phyloP scores from a whole-genome alignment of 2,888 invertebrate species.

The Drosophila neotestacea region DNA sequence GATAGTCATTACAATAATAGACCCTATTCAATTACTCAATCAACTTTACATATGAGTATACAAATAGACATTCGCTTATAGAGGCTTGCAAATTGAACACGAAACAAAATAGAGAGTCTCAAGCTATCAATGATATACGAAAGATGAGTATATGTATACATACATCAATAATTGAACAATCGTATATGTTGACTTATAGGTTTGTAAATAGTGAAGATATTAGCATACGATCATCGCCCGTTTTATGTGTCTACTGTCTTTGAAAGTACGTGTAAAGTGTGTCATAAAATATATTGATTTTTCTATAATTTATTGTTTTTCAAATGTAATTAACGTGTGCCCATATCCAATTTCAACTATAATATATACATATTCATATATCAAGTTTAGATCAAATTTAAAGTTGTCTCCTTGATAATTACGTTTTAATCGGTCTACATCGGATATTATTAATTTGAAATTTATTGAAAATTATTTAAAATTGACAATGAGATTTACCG shows the following conservation, averaged over 20 bases:
- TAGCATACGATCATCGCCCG: background rate
- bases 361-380: background rate
- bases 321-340: background rate
- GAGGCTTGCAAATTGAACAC: conserved; percentile 13
- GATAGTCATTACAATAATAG: background rate
- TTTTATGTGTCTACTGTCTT: background rate
- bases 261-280: conserved; percentile 6
- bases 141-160: background rate
- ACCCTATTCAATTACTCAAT: conserved; percentile 2
- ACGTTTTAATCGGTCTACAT: too few species aligned
- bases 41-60: background rate
- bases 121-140: background rate
- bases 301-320: background rate
- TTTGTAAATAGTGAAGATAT: background rate
- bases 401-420: too few species aligned
- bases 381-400: too few species aligned
- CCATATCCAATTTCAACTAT: background rate
- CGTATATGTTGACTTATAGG: background rate
- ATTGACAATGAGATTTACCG: too few species aligned
- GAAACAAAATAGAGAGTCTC: conserved; percentile 3
- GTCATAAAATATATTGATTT: conserved; percentile 4
- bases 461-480: too few species aligned
- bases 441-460: too few species aligned
- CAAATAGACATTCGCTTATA: background rate
- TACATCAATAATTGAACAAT: background rate